phyloP scores from a whole-genome alignment of 2,113 vertebrate species.

The Actenoides lindsayi region DNA sequence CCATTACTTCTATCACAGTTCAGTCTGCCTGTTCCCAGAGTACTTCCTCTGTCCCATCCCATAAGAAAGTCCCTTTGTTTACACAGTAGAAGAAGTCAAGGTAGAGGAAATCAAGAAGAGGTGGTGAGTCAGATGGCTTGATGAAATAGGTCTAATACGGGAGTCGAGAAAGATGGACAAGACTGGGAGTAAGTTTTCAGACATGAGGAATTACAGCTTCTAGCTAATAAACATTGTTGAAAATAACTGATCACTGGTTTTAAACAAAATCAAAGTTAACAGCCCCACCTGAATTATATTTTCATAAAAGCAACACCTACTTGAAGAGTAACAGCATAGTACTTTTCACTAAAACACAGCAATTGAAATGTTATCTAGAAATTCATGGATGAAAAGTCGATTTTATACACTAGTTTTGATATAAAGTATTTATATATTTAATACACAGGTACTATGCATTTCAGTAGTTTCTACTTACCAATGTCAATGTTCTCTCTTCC shows the following conservation, averaged over 20 bases:
- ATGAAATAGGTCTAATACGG: neutral
- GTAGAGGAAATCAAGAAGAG: neutral
- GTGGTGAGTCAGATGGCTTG: neutral
- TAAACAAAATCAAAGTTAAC: neutral
- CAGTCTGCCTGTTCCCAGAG: neutral
- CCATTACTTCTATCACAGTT: neutral
- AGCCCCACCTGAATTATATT: neutral
- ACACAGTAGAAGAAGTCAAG: neutral
- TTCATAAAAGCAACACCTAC: neutral
- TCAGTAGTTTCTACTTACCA: slow-evolving; percentile 80
- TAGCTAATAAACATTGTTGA: neutral
- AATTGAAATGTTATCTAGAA: neutral
- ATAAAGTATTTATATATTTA: neutral
- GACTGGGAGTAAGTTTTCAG: neutral
- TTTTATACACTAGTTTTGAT: neutral
- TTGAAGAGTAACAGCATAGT: neutral
- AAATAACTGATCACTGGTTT: neutral
- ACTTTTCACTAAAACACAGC: neutral
- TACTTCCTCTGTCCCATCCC: neutral
- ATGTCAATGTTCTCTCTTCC: slow-evolving; percentile 97
- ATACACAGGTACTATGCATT: neutral
- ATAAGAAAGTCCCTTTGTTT: neutral
- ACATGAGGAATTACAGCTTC: neutral
- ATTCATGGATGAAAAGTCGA: neutral
- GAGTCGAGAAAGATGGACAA: neutral